Evolutionary conservation across 1,140 invertebrate species (phyloP).

Genomic region (Magallana ariakensis): DNA sequence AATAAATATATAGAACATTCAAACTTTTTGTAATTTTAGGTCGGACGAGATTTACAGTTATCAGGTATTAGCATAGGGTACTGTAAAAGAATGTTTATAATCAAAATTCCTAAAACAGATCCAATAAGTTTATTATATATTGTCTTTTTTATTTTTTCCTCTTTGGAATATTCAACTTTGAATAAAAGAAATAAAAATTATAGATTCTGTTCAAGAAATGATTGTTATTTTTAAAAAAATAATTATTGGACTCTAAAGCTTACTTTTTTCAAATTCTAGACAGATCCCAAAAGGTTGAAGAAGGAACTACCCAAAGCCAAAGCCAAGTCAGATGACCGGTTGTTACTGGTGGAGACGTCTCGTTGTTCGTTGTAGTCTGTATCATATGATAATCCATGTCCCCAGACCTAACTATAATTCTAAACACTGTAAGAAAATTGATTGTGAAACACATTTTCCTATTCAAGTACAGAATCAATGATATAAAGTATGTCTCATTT

Average conservation of each 20-base stretch:
- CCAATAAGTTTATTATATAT: slow-evolving; percentile 71
- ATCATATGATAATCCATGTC: slow-evolving; percentile 92
- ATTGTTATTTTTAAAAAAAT: no score
- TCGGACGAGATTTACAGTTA: slow-evolving; percentile 84
- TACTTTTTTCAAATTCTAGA: slow-evolving; percentile 75
- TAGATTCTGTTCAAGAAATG: no score
- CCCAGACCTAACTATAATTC: slow-evolving; percentile 95
- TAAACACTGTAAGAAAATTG: slow-evolving; percentile 85
- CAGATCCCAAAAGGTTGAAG: slow-evolving; percentile 95
- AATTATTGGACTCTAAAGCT: neutral
- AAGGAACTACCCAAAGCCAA: slow-evolving; percentile 94
- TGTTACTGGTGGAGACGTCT: slow-evolving; percentile 91
- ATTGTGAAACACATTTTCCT: no score
- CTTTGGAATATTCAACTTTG: no score
- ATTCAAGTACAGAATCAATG: no score
- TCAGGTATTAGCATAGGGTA: slow-evolving; percentile 94
- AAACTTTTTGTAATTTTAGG: slow-evolving; percentile 61
- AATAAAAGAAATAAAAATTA: no score
- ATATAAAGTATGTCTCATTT: no score
- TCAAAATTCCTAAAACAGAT: slow-evolving; percentile 85
- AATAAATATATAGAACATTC: neutral
- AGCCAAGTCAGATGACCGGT: slow-evolving; percentile 86
- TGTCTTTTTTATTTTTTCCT: no score
- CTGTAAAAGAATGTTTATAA: slow-evolving; percentile 95
- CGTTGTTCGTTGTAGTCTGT: slow-evolving; percentile 88